Evolutionary conservation across 2,797 vertebrate species (phyloP).

Genomic region (Pogoniulus pusillus): DNA sequence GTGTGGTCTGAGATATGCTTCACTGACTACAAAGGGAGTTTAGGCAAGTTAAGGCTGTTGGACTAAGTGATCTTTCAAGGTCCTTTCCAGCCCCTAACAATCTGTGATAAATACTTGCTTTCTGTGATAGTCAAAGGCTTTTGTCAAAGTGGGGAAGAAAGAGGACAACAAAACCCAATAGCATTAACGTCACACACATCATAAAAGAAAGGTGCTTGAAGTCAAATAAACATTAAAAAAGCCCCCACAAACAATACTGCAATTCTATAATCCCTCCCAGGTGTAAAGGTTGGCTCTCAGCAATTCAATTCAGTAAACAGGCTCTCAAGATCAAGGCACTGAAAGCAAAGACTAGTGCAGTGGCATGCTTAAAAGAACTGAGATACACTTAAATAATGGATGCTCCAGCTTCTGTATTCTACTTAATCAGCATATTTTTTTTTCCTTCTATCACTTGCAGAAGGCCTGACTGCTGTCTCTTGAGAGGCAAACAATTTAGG

Average conservation of each 20-base stretch:
- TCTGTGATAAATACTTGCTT: too few relatives aligned
- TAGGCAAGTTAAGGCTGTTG: too few relatives aligned
- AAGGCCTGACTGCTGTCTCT: background rate
- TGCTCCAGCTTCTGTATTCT: background rate
- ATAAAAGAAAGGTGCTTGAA: background rate
- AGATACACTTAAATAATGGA: constrained; percentile 16
- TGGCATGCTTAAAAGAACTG: background rate
- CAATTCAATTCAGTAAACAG: background rate
- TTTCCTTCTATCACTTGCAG: background rate
- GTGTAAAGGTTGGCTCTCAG: background rate
- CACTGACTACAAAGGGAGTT: too few relatives aligned
- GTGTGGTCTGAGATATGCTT: too few relatives aligned
- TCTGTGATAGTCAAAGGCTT: background rate
- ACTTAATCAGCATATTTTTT: background rate
- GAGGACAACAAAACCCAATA: background rate
- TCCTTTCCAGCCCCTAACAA: too few relatives aligned
- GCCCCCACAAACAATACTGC: rapidly evolving
- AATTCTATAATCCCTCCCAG: background rate
- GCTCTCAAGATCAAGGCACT: background rate
- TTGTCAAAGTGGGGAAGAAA: background rate
- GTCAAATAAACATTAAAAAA: background rate
- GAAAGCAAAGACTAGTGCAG: background rate
- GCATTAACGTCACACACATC: background rate
- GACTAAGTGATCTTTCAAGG: too few relatives aligned
- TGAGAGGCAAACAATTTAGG: constrained; percentile 22